phyloP scores from a whole-genome alignment of 2,797 vertebrate species.

The Enteromius mattozi region DNA sequence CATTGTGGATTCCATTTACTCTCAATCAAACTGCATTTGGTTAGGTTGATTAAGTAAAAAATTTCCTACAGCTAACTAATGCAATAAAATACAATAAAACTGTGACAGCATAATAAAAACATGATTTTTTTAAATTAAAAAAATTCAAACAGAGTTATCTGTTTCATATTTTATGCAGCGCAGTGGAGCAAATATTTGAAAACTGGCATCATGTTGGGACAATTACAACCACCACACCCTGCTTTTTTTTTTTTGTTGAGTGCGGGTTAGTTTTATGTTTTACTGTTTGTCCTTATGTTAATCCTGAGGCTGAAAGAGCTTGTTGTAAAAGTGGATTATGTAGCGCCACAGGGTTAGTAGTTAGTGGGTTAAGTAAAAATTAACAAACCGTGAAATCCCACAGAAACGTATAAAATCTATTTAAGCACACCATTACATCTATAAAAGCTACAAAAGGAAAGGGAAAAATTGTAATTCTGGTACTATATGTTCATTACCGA shows the following conservation, averaged over 20 bases:
- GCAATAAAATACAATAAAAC: too few species aligned
- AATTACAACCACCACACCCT: background rate
- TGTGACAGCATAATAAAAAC: too few species aligned
- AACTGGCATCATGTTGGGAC: background rate
- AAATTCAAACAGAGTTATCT: too few species aligned
- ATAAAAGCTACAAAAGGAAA: background rate
- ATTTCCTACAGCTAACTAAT: too few species aligned
- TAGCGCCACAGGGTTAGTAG: background rate
- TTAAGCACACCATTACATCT: background rate
- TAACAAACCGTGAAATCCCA: constrained; percentile 1
- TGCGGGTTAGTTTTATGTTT: background rate
- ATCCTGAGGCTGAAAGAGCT: background rate
- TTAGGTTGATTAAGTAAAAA: too few species aligned
- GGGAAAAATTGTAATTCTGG: background rate
- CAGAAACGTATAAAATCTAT: background rate
- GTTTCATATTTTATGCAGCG: background rate
- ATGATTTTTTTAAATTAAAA: too few species aligned
- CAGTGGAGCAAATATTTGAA: background rate
- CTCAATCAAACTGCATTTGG: too few species aligned
- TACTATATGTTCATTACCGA: background rate
- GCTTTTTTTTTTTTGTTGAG: constrained; percentile 7
- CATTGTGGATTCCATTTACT: too few species aligned
- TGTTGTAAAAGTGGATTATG: constrained; percentile 10
- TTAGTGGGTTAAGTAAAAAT: background rate
- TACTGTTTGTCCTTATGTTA: background rate